Evolutionary conservation across 2,888 invertebrate species (phyloP).

Genomic region (Acleris cristana): DNA sequence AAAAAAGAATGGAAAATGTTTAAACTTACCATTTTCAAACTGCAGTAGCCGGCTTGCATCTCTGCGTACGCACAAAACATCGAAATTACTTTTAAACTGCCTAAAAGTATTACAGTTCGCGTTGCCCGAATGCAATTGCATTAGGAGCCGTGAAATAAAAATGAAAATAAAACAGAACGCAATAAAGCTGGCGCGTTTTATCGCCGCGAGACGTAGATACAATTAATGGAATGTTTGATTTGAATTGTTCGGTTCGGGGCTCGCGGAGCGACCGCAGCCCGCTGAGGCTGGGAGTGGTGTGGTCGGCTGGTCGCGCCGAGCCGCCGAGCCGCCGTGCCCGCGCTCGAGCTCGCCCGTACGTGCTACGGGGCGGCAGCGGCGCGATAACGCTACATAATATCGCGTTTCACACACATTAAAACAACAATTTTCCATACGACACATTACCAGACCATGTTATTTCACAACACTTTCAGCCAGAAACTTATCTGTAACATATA

Average conservation of each 20-base stretch:
- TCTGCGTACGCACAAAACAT: conserved; percentile 73
- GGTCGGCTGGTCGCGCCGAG: conserved; percentile 38
- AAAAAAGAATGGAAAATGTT: neutral
- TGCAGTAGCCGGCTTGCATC: conserved; percentile 55
- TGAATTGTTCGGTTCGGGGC: conserved; percentile 53
- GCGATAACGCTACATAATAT: conserved; percentile 73
- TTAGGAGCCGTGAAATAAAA: conserved; percentile 77
- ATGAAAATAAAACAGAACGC: conserved; percentile 70
- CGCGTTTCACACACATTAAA: conserved; percentile 72
- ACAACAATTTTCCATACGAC: conserved; percentile 54
- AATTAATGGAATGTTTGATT: conserved; percentile 78
- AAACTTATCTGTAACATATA: conserved; percentile 9
- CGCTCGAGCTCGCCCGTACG: conserved; percentile 37
- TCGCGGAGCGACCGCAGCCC: conserved; percentile 53
- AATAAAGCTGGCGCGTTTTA: conserved; percentile 74
- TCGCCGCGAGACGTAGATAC: conserved; percentile 65
- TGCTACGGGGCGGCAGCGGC: conserved; percentile 43
- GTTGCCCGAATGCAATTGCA: conserved; percentile 79
- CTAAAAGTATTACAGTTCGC: conserved; percentile 68
- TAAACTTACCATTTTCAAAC: conserved; percentile 64
- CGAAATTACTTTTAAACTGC: conserved; percentile 67
- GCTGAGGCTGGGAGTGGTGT: conserved; percentile 57
- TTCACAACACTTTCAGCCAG: conserved; percentile 2
- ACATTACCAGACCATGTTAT: conserved; percentile 9
- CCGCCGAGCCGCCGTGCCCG: conserved; percentile 33